Percentiles rank a stretch among this genome's conserved stretches.
These are phyloP conservation scores for Drosophila ironensis DNA, from an alignment of 1,140 invertebrate genomes.

Conservation along the genomic window DNA sequence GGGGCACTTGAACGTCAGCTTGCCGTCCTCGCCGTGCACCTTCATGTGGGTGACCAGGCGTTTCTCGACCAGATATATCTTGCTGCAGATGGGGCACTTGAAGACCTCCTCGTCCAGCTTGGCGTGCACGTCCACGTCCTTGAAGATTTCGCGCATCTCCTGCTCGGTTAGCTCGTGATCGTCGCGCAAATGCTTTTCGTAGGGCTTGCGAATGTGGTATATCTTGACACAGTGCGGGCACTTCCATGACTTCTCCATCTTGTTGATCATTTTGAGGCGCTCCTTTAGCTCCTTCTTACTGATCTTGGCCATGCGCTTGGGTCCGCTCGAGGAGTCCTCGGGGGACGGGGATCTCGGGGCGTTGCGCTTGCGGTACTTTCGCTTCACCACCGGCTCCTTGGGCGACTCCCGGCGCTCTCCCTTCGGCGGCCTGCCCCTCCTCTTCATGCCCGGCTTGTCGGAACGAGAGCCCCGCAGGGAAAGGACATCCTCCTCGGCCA, in stretches of 20 bases:
- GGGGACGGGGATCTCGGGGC: slow-evolving; percentile 13
- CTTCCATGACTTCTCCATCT: slow-evolving; percentile 73
- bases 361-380: slow-evolving; percentile 61
- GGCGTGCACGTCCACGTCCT: slow-evolving; percentile 55
- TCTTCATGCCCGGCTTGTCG: slow-evolving; percentile 2
- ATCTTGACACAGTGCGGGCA: slow-evolving; percentile 77
- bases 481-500: slow-evolving; percentile 66
- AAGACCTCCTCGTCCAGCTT: slow-evolving; percentile 71
- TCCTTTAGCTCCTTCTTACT: slow-evolving; percentile 69
- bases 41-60: slow-evolving; percentile 71
- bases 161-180: slow-evolving; percentile 65
- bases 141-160: slow-evolving; percentile 67
- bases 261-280: slow-evolving; percentile 70
- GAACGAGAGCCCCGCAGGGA: slow-evolving; percentile 28
- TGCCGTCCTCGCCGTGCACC: slow-evolving; percentile 72
- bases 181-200: slow-evolving; percentile 75
- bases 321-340: slow-evolving; percentile 5
- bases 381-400: slow-evolving; percentile 34
- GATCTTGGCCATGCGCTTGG: slow-evolving; percentile 64
- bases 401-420: neutral
- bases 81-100: slow-evolving; percentile 72
- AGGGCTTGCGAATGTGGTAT: slow-evolving; percentile 78
- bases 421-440: slow-evolving; percentile 23
- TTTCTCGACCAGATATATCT: slow-evolving; percentile 77
- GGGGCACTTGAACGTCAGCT: slow-evolving; percentile 74